A percentile compares a stretch with the other conserved stretches of the same genome.
Conservation (phyloP, 1,140 invertebrate genomes). For the Ooceraea biroi region DNA sequence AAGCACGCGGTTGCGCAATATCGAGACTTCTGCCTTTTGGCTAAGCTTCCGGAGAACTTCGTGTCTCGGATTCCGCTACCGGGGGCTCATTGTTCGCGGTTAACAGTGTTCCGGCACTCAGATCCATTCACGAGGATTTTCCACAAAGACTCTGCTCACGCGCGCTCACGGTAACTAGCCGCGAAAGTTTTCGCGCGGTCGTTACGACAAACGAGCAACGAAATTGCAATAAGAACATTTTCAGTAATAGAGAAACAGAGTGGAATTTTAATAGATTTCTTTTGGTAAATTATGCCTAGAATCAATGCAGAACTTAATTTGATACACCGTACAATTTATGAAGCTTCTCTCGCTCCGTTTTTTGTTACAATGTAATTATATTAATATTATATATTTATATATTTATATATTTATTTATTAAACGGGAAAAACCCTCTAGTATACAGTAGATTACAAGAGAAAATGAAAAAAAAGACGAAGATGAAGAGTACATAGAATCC, state of each 20-base stretch:
- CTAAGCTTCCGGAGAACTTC: slow-evolving; percentile 13
- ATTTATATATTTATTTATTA: too few relatives aligned
- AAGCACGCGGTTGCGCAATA: not conserved
- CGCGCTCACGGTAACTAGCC: not conserved
- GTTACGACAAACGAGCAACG: not conserved
- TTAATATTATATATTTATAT: too few relatives aligned
- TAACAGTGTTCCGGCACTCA: not conserved
- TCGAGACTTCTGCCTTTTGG: slow-evolving; percentile 14
- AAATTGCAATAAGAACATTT: not conserved
- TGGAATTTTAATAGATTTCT: too few relatives aligned
- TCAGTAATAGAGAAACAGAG: not conserved
- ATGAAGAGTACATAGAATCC: too few relatives aligned
- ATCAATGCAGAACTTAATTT: not conserved
- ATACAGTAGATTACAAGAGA: too few relatives aligned
- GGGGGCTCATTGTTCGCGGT: slow-evolving; percentile 10
- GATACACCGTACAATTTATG: too few relatives aligned
- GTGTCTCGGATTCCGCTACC: not conserved
- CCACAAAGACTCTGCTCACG: not conserved
- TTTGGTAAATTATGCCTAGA: not conserved
- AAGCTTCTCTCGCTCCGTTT: too few relatives aligned
- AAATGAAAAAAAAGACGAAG: too few relatives aligned
- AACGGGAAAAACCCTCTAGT: too few relatives aligned
- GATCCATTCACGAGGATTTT: not conserved
- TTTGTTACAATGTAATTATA: too few relatives aligned
- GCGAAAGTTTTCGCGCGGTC: too few relatives aligned